Evolutionary conservation across 2,797 vertebrate species (phyloP).

Genomic region (Chaenodraco wilsoni): DNA sequence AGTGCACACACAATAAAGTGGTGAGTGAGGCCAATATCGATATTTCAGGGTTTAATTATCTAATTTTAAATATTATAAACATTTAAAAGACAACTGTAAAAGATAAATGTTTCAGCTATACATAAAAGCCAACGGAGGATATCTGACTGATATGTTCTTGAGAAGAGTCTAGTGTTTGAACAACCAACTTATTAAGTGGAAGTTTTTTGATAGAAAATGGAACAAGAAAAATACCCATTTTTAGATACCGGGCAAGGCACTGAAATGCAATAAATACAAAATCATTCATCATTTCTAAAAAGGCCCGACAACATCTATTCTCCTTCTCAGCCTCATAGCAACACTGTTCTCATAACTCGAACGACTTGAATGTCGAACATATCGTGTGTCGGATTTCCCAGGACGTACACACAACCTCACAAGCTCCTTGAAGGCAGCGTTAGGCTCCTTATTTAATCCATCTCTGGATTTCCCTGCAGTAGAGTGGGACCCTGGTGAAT

Average conservation of each 20-base stretch:
- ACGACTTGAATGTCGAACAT: constrained; percentile 8
- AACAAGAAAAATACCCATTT: not conserved
- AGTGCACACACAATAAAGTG: too few relatives aligned
- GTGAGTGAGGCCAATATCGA: too few relatives aligned
- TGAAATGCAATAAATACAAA: constrained; percentile 11
- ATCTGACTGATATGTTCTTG: not conserved
- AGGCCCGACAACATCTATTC: constrained; percentile 1
- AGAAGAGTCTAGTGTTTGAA: not conserved
- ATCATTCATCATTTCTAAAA: constrained; percentile 24
- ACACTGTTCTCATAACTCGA: constrained; percentile 8
- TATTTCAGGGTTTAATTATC: too few relatives aligned
- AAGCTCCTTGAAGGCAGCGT: constrained; percentile 27
- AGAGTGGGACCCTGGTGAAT: constrained; percentile 51
- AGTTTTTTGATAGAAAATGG: not conserved
- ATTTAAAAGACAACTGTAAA: too few relatives aligned
- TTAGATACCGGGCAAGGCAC: not conserved
- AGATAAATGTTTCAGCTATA: not conserved
- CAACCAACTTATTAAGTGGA: not conserved
- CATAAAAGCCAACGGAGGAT: not conserved
- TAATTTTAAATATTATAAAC: too few relatives aligned
- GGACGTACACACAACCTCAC: constrained; percentile 24
- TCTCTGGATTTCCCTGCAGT: constrained; percentile 54
- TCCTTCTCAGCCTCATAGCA: constrained; percentile 14
- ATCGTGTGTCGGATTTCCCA: constrained; percentile 16
- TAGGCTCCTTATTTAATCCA: constrained; percentile 30